Evolutionary conservation across 2,797 vertebrate species (phyloP).

Genomic region (Sphenodon punctatus): DNA sequence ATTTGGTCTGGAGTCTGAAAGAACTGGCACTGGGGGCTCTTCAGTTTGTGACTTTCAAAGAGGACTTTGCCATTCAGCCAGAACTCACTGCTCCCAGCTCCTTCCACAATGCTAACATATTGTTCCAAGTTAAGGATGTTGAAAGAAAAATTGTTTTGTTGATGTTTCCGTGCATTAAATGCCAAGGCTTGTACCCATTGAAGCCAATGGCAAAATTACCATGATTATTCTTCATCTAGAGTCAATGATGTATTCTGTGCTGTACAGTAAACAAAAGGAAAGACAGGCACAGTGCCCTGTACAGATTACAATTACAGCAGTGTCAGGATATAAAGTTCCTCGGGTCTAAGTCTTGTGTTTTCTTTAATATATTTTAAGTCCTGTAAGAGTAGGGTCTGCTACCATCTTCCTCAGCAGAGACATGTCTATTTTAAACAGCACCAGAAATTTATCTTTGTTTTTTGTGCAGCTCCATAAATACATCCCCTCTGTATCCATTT

Average conservation of each 20-base stretch:
- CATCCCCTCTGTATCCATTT: not conserved
- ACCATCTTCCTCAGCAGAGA: not conserved
- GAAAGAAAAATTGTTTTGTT: constrained; percentile 38
- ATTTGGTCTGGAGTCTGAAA: not conserved
- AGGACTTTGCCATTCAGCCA: constrained; percentile 23
- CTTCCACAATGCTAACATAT: constrained; percentile 51
- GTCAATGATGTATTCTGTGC: not conserved
- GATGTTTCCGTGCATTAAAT: constrained; percentile 4
- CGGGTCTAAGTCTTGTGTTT: not conserved
- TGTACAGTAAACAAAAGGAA: not conserved
- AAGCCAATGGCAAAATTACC: not conserved
- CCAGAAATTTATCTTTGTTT: not conserved
- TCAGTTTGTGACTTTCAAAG: not conserved
- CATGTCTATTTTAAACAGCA: not conserved
- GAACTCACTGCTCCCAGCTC: not conserved
- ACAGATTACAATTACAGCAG: not conserved
- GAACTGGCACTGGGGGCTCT: not conserved
- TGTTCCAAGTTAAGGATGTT: constrained; percentile 16
- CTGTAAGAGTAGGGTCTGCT: not conserved
- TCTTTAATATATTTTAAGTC: not conserved
- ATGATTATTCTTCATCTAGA: constrained; percentile 31
- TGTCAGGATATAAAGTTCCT: not conserved
- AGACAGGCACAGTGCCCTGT: not conserved
- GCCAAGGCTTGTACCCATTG: not conserved
- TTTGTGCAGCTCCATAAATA: not conserved